Evolutionary conservation across 2,888 invertebrate species (phyloP), one percentile per base, ranked within the genome.

Genomic region (Orthosia gothica): DNA sequence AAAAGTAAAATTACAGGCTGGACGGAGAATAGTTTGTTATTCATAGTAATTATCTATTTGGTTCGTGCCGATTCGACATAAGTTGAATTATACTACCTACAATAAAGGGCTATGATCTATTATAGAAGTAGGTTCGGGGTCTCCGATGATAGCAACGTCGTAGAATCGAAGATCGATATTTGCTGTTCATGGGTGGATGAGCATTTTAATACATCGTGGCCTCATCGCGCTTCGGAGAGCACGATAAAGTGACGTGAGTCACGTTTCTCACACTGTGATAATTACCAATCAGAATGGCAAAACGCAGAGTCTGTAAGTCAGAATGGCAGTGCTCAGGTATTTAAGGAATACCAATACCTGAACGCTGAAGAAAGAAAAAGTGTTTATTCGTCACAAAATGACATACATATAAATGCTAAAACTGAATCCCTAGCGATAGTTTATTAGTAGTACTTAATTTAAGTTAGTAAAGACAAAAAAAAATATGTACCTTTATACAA

Each of bases 131-230:
- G 1, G 40, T 50, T 74, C 50, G 26, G 49, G 50, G 23, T 40
- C 26, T 40, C 40, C 32, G 4, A n/a, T 40, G 55, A 23, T 16
- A 26, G 16, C n/a, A 63, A n/a, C n/a, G 12, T 13, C 5, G 26
- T 54, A 74, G 16, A 68, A 68, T 11, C 16, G 50, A n/a, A 76
- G 16, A 59, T 74, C 16, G 68, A 68, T 74, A 47, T 74, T 68
- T 15, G 47, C n/a, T 47, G n/a, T 76, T 74, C 59, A 76, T 49
- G 47, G 68, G 4, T 54, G 68, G 47, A 68, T 76, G 40, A 74
- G 47, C 74, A 75, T 74, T 74, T 76, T 49, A 59, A 68, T 74
- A 66, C 58, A 12, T 58, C 32, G n/a, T 75, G 58, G 67, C 32
- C 52, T 18, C 47, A 49, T 52, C 52, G 9, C 58, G 67, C 76